Evolutionary conservation across 2,888 invertebrate species (phyloP), one percentile per base, ranked within the genome.

Genomic region (Leucophenga maculata): DNA sequence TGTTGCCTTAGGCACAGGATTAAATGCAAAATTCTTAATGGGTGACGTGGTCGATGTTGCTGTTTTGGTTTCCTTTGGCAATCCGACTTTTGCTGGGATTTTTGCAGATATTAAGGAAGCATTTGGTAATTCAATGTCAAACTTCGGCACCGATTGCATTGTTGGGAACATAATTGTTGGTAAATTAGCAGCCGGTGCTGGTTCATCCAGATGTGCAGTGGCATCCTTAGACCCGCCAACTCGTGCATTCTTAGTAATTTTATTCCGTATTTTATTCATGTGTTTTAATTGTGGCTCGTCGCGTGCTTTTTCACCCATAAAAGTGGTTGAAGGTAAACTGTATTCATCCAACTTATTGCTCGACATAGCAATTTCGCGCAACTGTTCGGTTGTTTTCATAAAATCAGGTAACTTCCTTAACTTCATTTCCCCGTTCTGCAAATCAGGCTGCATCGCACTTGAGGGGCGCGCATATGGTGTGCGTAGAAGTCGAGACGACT

Each of bases 391-490:
- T 77, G 90, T 90, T 77, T 92, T 92, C 67, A 92, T 85, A 69
- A 90, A 89, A 72, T 91, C 91, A 75, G 92, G 92, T 65, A 92
- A 85, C 70, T 90, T 89, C 50, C 93, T 82, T 70, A 93, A 87
- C 77, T 92, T 92, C 3, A 92, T 90, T 79, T 22, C 39, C 8
- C 72, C 72, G 46, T 74, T 75, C 13, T 48, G 20, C 14, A 74
- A 67, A 4, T 26, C 26, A 26, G n/a, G n/a, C n/a, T n/a, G n/a
- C 26, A 26, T 26, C 46, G 52, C 16, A 64, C 55, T 26, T 55
- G 69, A 76, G 32, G 82, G 85, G 32, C 84, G 77, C 14, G 77
- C 71, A 71, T 87, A 87, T 0, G 87, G 87, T 32, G 82, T 79
- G 62, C 80, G 76, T 6, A 79, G 74, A 32, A 85, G 72, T 1